Percentiles rank a stretch among this genome's conserved stretches.
phyloP scores from a whole-genome alignment of 2,113 vertebrate species.

The Epinephelus fuscoguttatus region DNA sequence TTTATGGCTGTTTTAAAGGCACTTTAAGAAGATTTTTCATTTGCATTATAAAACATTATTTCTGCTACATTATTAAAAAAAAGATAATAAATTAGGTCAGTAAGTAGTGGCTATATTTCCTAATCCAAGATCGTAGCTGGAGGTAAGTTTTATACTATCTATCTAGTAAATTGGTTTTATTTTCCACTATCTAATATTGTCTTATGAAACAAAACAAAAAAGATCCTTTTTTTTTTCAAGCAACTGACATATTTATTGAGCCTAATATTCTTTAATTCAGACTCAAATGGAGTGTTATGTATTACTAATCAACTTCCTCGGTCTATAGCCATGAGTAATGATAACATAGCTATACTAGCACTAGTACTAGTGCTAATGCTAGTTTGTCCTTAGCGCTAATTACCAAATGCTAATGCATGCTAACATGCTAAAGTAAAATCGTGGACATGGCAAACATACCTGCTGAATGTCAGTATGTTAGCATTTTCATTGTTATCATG shows the following conservation, averaged over 20 bases:
- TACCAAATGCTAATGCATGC: too few species aligned
- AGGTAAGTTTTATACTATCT: background rate
- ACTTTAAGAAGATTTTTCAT: background rate
- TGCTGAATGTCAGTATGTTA: too few species aligned
- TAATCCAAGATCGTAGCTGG: background rate
- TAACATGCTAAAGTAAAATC: too few species aligned
- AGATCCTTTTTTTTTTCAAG: background rate
- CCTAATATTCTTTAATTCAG: background rate
- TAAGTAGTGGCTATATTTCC: background rate
- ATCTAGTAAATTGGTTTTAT: background rate
- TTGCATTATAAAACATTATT: background rate
- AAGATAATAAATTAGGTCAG: background rate
- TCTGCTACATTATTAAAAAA: background rate
- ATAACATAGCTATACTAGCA: too few species aligned
- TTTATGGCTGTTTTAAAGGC: background rate
- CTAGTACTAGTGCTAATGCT: too few species aligned
- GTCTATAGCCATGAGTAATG: too few species aligned
- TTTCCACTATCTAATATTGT: background rate
- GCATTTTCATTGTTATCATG: too few species aligned
- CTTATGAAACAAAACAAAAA: background rate
- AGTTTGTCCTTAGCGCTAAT: too few species aligned
- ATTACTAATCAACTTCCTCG: too few species aligned
- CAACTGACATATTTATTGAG: background rate
- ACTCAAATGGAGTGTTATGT: too few species aligned
- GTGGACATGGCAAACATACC: too few species aligned